Evolutionary conservation across 1,140 invertebrate genomes (phyloP).

Genomic region (Heterodera carotae): DNA sequence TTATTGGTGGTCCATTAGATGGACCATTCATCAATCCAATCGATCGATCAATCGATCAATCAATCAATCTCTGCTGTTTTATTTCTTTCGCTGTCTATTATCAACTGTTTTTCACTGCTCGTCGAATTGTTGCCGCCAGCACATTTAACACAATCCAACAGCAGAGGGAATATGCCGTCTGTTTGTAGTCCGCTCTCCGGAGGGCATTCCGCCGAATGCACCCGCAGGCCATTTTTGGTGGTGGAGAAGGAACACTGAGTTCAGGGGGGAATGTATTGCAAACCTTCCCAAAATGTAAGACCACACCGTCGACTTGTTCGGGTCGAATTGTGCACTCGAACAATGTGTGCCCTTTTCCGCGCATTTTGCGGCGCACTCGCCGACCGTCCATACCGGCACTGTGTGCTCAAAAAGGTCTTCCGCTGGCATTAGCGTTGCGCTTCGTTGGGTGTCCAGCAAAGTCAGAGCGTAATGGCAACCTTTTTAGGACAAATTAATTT

Average conservation of each 20-base stretch:
- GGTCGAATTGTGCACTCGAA: constrained; percentile 58
- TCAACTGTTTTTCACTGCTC: background rate
- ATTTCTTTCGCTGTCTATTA: background rate
- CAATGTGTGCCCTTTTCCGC: constrained; percentile 45
- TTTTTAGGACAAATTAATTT: constrained; percentile 19
- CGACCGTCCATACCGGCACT: constrained; percentile 45
- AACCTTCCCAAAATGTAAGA: background rate
- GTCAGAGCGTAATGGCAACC: constrained; percentile 60
- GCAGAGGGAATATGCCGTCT: constrained; percentile 58
- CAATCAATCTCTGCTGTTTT: background rate
- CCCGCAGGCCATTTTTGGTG: constrained; percentile 1
- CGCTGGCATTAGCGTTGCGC: constrained; percentile 29
- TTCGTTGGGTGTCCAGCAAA: constrained; percentile 38
- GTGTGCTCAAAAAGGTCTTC: constrained; percentile 45
- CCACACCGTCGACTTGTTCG: constrained; percentile 50
- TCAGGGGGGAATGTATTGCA: background rate
- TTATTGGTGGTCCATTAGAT: background rate
- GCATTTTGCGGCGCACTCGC: constrained; percentile 60
- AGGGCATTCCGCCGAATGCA: constrained; percentile 39
- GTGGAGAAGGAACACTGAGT: constrained; percentile 31
- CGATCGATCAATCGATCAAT: no score
- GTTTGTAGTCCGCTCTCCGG: constrained; percentile 54
- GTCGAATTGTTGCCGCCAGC: background rate
- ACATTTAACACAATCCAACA: constrained; percentile 59
- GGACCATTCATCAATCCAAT: background rate